These are phyloP conservation scores for Drosophila suboccidentalis DNA, from an alignment of 2,888 invertebrate species.

Conservation along the genomic window DNA sequence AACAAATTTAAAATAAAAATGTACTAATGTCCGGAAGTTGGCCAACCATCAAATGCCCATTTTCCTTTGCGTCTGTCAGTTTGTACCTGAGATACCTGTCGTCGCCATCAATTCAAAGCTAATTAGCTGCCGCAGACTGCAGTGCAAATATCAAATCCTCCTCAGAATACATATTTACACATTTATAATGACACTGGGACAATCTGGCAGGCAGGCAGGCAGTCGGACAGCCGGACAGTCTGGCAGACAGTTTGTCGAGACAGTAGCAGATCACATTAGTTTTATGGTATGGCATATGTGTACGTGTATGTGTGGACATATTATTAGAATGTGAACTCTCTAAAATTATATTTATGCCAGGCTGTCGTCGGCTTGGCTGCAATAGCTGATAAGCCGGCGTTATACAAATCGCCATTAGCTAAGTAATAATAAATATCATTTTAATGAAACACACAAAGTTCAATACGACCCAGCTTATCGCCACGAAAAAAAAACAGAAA, in stretches of 20 bases:
- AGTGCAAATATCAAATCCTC: conserved; percentile 38
- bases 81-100: conserved; percentile 51
- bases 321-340: conserved; percentile 54
- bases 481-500: neutral
- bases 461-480: conserved; percentile 42
- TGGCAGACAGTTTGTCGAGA: conserved; percentile 64
- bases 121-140: conserved; percentile 60
- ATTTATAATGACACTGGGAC: conserved; percentile 17
- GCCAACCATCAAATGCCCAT: conserved; percentile 12
- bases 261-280: conserved; percentile 52
- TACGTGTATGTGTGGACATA: conserved; percentile 9
- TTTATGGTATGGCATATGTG: conserved; percentile 50
- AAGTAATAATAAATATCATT: conserved; percentile 69
- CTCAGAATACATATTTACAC: conserved; percentile 13
- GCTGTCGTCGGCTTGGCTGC: conserved; percentile 37
- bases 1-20: conserved; percentile 18
- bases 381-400: conserved; percentile 64
- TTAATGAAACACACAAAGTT: conserved; percentile 67
- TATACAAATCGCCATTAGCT: conserved; percentile 35
- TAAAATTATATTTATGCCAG: conserved; percentile 33
- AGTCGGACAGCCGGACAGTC: conserved; percentile 28
- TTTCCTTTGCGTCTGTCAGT: conserved; percentile 21
- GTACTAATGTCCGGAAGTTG: conserved; percentile 43
- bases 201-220: conserved; percentile 46
- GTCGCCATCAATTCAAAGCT: conserved; percentile 65